A percentile compares a stretch with the other conserved stretches of the same genome.
These are phyloP conservation scores for Sakesphorus luctuosus DNA, from an alignment of 2,113 vertebrate genomes.

Conservation along the genomic window DNA sequence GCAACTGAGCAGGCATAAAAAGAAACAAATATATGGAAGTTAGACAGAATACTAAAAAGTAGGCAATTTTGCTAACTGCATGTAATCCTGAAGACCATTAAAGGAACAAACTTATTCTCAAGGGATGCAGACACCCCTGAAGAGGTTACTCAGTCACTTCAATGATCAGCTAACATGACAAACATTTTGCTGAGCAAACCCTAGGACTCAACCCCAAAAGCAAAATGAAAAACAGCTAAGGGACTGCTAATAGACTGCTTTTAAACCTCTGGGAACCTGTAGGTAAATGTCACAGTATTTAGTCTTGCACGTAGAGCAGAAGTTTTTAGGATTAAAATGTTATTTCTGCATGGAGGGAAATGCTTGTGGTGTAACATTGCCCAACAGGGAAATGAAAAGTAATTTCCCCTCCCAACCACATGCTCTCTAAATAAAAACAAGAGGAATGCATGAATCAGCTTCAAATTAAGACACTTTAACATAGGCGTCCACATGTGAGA, in stretches of 20 bases:
- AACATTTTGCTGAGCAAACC: neutral
- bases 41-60: neutral
- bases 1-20: slow-evolving; percentile 73
- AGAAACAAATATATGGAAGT: neutral
- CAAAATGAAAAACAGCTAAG: neutral
- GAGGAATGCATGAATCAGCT: neutral
- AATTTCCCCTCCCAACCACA: neutral
- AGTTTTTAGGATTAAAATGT: neutral
- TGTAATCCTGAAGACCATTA: neutral
- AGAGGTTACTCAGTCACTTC: neutral
- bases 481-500: neutral
- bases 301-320: neutral
- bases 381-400: neutral
- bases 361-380: neutral
- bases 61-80: neutral
- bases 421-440: neutral
- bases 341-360: neutral
- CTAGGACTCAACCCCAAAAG: neutral
- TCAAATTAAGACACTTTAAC: neutral
- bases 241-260: neutral
- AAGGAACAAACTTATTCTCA: neutral
- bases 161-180: neutral
- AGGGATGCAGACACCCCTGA: neutral
- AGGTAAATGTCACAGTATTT: neutral
- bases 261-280: neutral